Base-by-base conservation (phyloP, 2,888 invertebrate species). In the Epinotia bilunana region DNA sequence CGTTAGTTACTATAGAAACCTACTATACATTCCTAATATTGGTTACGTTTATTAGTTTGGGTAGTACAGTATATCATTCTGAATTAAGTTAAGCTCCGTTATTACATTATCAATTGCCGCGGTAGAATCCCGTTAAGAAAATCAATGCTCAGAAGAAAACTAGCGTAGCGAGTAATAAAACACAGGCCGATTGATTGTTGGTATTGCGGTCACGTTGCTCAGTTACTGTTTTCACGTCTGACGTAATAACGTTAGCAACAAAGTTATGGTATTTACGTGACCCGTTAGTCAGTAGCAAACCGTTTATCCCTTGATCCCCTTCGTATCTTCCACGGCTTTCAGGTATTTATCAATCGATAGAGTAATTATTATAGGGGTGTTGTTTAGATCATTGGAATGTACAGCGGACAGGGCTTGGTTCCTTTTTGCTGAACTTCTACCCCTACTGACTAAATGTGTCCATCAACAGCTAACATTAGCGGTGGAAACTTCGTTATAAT, bases 161-260 rank as follows among this genome's bases (percentile, higher is more conserved):
- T 81, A 82, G 78, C 79, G 82, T 79, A 83, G 86, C 79, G 77
- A 84, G 87, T 87, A 90, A 91, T 92, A 91, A 92, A 92, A 90
- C 86, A 89, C 86, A 84, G 88, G 86, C 83, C 89, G 91, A 93
- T 93, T 93, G 93, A 93, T 92, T 92, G 89, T 93, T 93, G 87
- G 86, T 87, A 93, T 91, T 92, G 91, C 88, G 91, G 90, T 92
- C 93, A 93, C 93, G 93, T 93, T 86, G 89, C 88, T 87, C 91
- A 90, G 92, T 93, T 91, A 92, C 92, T 92, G 91, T 93, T 93
- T 93, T 92, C 92, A 91, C 91, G 91, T 90, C 91, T 91, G 88
- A 92, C 88, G 91, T 93, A 92, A 93, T 92, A 91, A 91, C 90
- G 91, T 91, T 91, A 92, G 88, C 88, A 89, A 90, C 89, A 89